These are phyloP conservation scores for Natrix natrix DNA, from an alignment of 2,797 vertebrate genomes.

Conservation along the genomic window DNA sequence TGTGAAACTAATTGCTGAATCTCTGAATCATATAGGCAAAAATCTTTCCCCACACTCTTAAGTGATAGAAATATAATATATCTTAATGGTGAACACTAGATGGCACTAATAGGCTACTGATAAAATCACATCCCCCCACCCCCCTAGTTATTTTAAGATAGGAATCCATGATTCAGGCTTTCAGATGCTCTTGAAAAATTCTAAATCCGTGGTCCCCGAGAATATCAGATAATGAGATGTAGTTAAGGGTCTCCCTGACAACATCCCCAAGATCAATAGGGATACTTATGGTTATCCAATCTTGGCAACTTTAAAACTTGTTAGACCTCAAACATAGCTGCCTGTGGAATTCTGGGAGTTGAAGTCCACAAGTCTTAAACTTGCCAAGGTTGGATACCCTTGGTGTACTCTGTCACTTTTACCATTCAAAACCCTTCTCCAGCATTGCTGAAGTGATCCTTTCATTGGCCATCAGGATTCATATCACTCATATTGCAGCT, in stretches of 20 bases:
- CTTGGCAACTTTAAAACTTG: not conserved
- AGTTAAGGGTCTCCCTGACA: constrained; percentile 25
- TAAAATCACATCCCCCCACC: constrained; percentile 11
- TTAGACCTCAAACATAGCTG: not conserved
- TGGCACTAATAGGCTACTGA: constrained; percentile 63
- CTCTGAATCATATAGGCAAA: fast-evolving
- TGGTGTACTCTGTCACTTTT: not conserved
- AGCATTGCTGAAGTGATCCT: not conserved
- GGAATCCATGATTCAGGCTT: constrained; percentile 27
- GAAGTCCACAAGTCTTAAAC: not conserved
- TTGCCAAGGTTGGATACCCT: not conserved
- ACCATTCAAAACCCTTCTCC: not conserved
- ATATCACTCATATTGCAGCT: not conserved
- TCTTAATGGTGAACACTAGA: constrained; percentile 56
- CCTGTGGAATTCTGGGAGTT: not conserved
- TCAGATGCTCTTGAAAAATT: constrained; percentile 39
- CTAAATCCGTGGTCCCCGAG: constrained; percentile 38
- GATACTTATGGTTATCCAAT: not conserved
- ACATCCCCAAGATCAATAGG: not conserved
- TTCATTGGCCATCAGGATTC: not conserved
- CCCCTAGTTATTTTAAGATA: constrained; percentile 28
- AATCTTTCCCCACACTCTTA: not conserved
- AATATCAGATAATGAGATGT: constrained; percentile 15
- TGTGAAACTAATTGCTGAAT: not conserved
- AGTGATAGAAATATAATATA: not conserved